Conservation (phyloP, 2,797 vertebrate genomes). For the Sebastes steindachneri region DNA sequence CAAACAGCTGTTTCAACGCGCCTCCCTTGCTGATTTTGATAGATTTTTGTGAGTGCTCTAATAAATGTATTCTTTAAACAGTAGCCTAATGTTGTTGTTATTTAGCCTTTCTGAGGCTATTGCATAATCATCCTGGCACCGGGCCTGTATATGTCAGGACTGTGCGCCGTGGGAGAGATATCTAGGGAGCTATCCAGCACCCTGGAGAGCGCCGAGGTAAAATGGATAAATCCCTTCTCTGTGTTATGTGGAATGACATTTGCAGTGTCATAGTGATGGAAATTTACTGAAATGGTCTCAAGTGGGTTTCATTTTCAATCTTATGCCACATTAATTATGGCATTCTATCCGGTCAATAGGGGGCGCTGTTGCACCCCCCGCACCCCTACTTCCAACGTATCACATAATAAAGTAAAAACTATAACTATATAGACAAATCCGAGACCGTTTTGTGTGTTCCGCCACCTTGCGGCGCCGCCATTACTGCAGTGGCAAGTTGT, state of each 20-base stretch:
- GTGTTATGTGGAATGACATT: not conserved
- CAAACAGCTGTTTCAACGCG: not conserved
- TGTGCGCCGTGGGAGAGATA: not conserved
- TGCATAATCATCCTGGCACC: not conserved
- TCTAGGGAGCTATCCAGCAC: not conserved
- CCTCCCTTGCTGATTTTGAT: not conserved
- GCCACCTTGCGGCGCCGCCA: too few relatives aligned
- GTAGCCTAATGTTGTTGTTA: not conserved
- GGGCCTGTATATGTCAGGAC: not conserved
- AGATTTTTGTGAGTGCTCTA: not conserved
- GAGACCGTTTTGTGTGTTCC: too few relatives aligned
- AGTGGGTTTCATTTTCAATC: not conserved
- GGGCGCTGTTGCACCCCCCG: too few relatives aligned
- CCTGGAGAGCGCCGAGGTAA: not conserved
- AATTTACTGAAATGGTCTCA: not conserved
- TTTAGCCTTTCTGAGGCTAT: not conserved
- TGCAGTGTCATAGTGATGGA: not conserved
- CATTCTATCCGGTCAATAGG: not conserved
- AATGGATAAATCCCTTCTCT: not conserved
- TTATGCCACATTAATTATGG: not conserved
- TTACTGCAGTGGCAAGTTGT: too few relatives aligned
- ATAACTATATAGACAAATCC: not conserved
- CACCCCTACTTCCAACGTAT: fast-evolving
- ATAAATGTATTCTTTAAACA: not conserved
- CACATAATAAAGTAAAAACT: not conserved